phyloP scores from a whole-genome alignment of 2,113 vertebrate genomes.

The Grantiella picta region DNA sequence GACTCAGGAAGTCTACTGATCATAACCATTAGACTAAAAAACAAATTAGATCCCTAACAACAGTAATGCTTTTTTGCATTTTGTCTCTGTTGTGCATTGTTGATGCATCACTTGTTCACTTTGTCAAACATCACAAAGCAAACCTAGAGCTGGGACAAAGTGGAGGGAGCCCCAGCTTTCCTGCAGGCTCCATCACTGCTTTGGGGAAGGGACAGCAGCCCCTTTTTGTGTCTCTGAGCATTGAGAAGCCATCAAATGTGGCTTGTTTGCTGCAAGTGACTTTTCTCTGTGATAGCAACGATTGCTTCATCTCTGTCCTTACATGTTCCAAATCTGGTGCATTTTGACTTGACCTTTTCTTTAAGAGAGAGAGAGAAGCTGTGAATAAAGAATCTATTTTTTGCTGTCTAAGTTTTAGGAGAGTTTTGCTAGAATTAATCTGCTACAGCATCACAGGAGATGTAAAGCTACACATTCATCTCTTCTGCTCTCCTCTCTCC shows the following conservation, averaged over 20 bases:
- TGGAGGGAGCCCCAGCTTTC: neutral
- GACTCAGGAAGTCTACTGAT: constrained; percentile 58
- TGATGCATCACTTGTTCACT: neutral
- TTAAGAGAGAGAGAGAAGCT: neutral
- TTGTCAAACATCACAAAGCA: neutral
- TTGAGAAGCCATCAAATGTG: neutral
- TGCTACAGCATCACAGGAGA: neutral
- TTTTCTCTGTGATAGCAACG: neutral
- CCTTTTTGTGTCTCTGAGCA: neutral
- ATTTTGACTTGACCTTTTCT: neutral
- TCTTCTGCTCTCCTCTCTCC: neutral
- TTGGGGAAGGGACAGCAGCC: neutral
- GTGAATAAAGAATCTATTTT: neutral
- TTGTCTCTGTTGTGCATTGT: neutral
- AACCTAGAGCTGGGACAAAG: neutral
- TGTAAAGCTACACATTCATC: neutral
- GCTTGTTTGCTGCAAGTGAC: neutral
- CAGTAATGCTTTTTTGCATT: constrained; percentile 9
- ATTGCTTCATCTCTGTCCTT: neutral
- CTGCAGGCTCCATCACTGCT: neutral
- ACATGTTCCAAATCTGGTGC: neutral
- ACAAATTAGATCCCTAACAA: constrained; percentile 53
- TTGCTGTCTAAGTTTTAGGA: neutral
- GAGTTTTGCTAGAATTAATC: neutral
- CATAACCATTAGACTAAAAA: constrained; percentile 64